phyloP scores from a whole-genome alignment of 2,888 invertebrate species.

The Agrotis clavis region DNA sequence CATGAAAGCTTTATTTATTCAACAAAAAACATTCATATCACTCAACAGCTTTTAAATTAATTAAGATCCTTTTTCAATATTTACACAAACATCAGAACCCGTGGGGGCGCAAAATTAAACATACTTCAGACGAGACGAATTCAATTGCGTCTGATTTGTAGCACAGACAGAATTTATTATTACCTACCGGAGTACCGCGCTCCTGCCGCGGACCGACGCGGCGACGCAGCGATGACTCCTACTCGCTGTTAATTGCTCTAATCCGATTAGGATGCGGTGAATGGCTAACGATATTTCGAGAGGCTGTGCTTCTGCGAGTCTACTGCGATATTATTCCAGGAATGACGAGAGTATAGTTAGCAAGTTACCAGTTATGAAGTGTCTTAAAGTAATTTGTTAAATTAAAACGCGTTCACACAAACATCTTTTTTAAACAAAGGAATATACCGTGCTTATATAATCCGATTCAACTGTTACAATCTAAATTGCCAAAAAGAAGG shows the following conservation, averaged over 20 bases:
- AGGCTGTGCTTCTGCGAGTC: constrained; percentile 9
- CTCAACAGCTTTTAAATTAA: constrained; percentile 36
- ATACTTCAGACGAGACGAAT: constrained; percentile 69
- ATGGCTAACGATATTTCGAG: constrained; percentile 38
- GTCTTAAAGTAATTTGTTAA: not conserved
- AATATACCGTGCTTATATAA: too few relatives aligned
- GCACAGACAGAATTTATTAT: constrained; percentile 60
- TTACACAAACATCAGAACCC: constrained; percentile 39
- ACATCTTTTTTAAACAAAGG: not conserved
- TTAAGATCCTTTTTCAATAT: constrained; percentile 49
- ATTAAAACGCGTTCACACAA: not conserved
- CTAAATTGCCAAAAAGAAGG: not conserved
- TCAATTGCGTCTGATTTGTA: constrained; percentile 67
- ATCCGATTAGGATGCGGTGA: constrained; percentile 56
- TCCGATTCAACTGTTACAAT: not conserved
- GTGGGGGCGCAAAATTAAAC: constrained; percentile 65
- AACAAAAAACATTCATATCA: constrained; percentile 7
- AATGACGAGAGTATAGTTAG: not conserved
- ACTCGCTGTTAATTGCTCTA: constrained; percentile 60
- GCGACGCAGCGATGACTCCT: constrained; percentile 41
- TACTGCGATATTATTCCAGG: constrained; percentile 16
- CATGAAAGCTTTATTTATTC: not conserved
- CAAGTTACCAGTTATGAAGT: not conserved
- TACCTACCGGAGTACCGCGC: constrained; percentile 21
- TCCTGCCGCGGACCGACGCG: constrained; percentile 8